Evolutionary conservation across 2,113 vertebrate species (phyloP), one percentile per base, ranked within the genome.

Genomic region (Menura novaehollandiae): DNA sequence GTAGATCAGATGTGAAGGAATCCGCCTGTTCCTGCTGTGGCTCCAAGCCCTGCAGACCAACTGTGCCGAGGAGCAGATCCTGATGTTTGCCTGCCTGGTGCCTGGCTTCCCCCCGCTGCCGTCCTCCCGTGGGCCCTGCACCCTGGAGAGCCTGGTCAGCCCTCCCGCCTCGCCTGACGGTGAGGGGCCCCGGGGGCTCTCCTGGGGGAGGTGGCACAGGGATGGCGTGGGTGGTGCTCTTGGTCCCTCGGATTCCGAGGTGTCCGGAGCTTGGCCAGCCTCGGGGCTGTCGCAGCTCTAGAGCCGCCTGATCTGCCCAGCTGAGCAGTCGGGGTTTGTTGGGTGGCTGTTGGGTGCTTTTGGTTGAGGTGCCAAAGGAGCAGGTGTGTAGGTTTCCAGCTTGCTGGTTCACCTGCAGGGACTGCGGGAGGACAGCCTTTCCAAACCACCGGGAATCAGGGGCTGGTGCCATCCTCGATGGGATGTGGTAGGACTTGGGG

Each of bases 1-100:
- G 53, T 90, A 99, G 99, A 99, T 99, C 97, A 98, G 99, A 97
- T 99, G 99, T 93, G 99, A 99, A 98, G 99, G 99, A 77, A 99
- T 99, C 94, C 98, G 99, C 30, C 98, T 99, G 64, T 99, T 99
- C 98, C 98, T 99, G 95, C 98, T 99, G 76, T 99, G 99, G 99
- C 98, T 99, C 69, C 99, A 99, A 96, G 99, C 99, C 18, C 98
- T 99, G 93, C 99, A 99, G 97, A 99, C 98, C 77, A 99, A 99
- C 98, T 99, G 98, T 93, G 98, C 98, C 2, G 99, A 99, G 97
- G 99, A 99, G 92, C 99, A 99, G 98, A 98, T 99, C 89, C 98
- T 99, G 93, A 98, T 99, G 91, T 99, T 99, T 77, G 99, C 99
- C 93, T 99, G 99, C 94, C 98, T 99, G 30, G 99, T 99, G 90